Percentiles rank a stretch among this genome's conserved stretches.
Evolutionary conservation across 2,888 invertebrate species (phyloP).

Genomic region (Plagodis dolabraria): DNA sequence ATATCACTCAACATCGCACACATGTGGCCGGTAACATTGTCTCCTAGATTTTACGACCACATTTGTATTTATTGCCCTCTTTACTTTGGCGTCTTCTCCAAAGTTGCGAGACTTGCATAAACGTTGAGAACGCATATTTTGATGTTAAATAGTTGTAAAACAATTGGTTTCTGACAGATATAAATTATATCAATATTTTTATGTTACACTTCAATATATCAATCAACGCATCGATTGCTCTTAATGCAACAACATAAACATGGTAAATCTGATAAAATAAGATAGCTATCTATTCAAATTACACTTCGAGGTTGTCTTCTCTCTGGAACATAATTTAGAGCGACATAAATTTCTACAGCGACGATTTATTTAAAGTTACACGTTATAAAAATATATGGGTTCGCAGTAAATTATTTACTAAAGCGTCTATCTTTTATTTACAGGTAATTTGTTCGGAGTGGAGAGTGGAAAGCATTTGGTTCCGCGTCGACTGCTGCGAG

Average conservation of each 20-base stretch:
- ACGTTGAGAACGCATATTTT: constrained; percentile 12
- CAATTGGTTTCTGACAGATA: constrained; percentile 10
- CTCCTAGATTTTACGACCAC: constrained; percentile 45
- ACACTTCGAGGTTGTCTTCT: constrained; percentile 18
- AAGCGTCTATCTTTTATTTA: constrained; percentile 46
- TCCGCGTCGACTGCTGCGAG: constrained; percentile 41
- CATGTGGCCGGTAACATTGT: constrained; percentile 47
- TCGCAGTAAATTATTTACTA: constrained; percentile 32
- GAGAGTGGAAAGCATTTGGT: constrained; percentile 33
- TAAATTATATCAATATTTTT: background rate
- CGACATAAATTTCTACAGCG: constrained; percentile 27
- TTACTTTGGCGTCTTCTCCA: constrained; percentile 32
- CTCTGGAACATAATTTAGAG: constrained; percentile 34
- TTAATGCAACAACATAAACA: constrained; percentile 15
- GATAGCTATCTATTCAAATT: constrained; percentile 21
- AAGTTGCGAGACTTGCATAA: constrained; percentile 14
- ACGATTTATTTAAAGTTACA: constrained; percentile 32
- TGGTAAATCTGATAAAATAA: constrained; percentile 19
- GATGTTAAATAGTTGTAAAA: constrained; percentile 14
- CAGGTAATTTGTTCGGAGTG: constrained; percentile 52
- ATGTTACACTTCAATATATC: background rate
- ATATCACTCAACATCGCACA: constrained; percentile 34
- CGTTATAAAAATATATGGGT: constrained; percentile 31
- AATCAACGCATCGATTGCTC: constrained; percentile 2
- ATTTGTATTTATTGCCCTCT: constrained; percentile 41